Percentiles rank a stretch among this genome's conserved stretches.
Conservation (phyloP, 2,113 vertebrate species). For the Pleuronectes platessa region DNA sequence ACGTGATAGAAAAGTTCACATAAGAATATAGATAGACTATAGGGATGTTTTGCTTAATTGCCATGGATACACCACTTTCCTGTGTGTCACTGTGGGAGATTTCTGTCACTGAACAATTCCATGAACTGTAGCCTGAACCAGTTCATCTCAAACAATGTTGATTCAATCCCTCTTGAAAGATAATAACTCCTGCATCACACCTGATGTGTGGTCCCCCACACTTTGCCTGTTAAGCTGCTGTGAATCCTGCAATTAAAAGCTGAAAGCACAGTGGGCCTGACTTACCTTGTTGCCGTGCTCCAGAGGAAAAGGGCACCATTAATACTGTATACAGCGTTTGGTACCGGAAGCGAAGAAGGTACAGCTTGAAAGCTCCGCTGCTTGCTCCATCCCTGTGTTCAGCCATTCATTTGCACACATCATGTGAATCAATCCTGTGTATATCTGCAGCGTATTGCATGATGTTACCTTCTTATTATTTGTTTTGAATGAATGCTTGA, state of each 20-base stretch:
- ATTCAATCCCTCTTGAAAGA: constrained; percentile 19
- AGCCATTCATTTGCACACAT: constrained; percentile 37
- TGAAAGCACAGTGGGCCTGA: constrained; percentile 39
- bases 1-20: constrained; percentile 20
- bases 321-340: constrained; percentile 47
- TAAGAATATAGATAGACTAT: constrained; percentile 21
- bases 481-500: no score
- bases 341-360: constrained; percentile 25
- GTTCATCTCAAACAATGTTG: constrained; percentile 20
- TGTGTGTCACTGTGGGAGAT: background rate
- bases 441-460: background rate
- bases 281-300: constrained; percentile 43
- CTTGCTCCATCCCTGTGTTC: constrained; percentile 29
- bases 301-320: constrained; percentile 56
- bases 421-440: background rate
- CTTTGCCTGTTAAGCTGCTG: constrained; percentile 45
- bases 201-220: constrained; percentile 45
- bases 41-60: constrained; percentile 29
- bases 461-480: background rate
- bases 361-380: constrained; percentile 42
- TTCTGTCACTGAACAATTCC: constrained; percentile 16
- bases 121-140: background rate
- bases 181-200: constrained; percentile 53
- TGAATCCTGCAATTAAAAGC: constrained; percentile 68
- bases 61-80: background rate